These are phyloP conservation scores for Corythaixoides concolor DNA, from an alignment of 2,113 vertebrate genomes.

Conservation along the genomic window DNA sequence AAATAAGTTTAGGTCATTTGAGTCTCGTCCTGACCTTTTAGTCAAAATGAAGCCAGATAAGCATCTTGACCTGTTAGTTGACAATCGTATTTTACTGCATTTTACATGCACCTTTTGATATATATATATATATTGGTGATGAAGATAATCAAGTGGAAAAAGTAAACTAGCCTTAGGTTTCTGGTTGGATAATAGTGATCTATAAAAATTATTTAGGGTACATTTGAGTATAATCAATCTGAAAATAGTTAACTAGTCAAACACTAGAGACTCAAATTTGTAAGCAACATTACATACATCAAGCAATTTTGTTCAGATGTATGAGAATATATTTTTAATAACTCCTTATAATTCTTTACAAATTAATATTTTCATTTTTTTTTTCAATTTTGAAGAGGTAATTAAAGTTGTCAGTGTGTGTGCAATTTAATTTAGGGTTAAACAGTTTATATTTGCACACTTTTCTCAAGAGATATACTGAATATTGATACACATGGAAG, in stretches of 20 bases:
- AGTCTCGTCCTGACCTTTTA: background rate
- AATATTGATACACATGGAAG: background rate
- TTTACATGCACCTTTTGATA: background rate
- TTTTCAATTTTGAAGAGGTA: background rate
- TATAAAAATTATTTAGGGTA: background rate
- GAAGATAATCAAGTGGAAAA: background rate
- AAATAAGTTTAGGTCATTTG: background rate
- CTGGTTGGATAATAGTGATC: background rate
- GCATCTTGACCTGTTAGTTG: background rate
- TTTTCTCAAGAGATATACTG: background rate
- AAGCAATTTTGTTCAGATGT: background rate
- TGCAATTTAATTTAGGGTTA: background rate
- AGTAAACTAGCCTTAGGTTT: background rate
- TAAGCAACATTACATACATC: background rate
- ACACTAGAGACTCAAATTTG: background rate
- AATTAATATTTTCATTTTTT: background rate
- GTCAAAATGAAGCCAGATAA: background rate
- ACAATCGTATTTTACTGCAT: background rate
- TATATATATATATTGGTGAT: background rate
- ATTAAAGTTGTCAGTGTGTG: background rate
- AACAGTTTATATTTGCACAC: background rate
- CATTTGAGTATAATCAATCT: background rate
- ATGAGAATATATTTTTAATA: background rate
- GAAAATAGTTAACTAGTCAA: background rate
- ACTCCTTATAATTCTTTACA: background rate